Conservation (phyloP, 2,888 invertebrate species). For the Xestia sexstrigata region DNA sequence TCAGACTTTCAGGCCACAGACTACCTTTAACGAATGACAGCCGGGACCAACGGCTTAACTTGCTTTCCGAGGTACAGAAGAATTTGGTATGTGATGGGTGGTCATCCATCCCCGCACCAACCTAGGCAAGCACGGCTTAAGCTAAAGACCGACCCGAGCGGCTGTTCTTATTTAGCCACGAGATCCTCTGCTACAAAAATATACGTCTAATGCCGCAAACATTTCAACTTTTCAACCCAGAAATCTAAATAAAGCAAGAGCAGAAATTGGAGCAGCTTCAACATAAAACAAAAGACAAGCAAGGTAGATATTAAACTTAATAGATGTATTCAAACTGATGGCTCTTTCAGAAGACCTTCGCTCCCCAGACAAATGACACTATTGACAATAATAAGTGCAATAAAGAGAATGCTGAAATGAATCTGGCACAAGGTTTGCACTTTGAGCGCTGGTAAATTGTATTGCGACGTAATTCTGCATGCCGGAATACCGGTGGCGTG, state of each 20-base stretch:
- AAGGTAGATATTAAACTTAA: slow-evolving; percentile 52
- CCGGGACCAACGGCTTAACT: too few species aligned
- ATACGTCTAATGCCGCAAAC: neutral
- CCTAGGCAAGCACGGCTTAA: too few species aligned
- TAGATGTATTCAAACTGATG: slow-evolving; percentile 48
- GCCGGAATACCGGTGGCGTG: slow-evolving; percentile 16
- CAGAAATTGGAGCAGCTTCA: slow-evolving; percentile 37
- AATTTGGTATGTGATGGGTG: too few species aligned
- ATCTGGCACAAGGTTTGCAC: slow-evolving; percentile 66
- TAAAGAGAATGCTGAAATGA: slow-evolving; percentile 63
- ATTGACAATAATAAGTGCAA: slow-evolving; percentile 60
- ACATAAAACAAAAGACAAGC: slow-evolving; percentile 40
- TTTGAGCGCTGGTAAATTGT: slow-evolving; percentile 48
- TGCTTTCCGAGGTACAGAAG: too few species aligned
- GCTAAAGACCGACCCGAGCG: too few species aligned
- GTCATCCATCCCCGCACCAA: too few species aligned
- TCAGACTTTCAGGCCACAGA: too few species aligned
- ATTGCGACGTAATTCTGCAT: slow-evolving; percentile 24
- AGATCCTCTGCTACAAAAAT: neutral
- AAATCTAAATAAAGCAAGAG: neutral
- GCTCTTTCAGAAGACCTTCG: slow-evolving; percentile 44
- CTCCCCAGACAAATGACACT: slow-evolving; percentile 50
- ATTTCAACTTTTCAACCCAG: slow-evolving; percentile 6
- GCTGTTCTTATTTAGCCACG: too few species aligned
- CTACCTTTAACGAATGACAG: too few species aligned